These are phyloP conservation scores for Dipodomys stephensi DNA, from an alignment of 2,113 vertebrate species.

Conservation along the genomic window DNA sequence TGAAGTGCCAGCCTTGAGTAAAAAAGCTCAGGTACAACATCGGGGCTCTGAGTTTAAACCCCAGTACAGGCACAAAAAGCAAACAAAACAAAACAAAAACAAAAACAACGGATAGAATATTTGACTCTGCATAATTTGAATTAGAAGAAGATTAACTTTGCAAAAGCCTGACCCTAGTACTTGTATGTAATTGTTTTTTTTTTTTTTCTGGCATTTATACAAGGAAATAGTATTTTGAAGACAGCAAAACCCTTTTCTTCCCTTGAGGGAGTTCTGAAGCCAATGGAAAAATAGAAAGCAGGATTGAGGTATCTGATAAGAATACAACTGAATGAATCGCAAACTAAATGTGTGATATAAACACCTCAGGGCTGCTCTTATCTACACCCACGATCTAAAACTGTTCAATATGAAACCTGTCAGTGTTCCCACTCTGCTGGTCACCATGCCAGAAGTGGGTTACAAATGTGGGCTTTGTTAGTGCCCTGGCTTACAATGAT, in stretches of 20 bases:
- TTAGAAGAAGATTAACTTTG: constrained; percentile 24
- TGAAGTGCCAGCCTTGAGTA: too few relatives aligned
- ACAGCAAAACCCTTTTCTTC: constrained; percentile 58
- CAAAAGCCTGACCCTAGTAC: neutral
- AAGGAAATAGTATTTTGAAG: constrained; percentile 64
- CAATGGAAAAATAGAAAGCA: constrained; percentile 64
- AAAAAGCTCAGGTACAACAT: too few relatives aligned
- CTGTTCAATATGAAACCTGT: constrained; percentile 39
- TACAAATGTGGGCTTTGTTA: neutral
- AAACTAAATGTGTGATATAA: constrained; percentile 26
- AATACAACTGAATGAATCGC: constrained; percentile 61
- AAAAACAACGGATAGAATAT: neutral
- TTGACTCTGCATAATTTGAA: constrained; percentile 12
- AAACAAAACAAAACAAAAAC: neutral
- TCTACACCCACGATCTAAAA: constrained; percentile 19
- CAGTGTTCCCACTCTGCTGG: neutral
- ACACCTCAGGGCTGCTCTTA: constrained; percentile 25
- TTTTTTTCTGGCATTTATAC: constrained; percentile 47
- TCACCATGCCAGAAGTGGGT: constrained; percentile 29
- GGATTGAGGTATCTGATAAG: constrained; percentile 44
- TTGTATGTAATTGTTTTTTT: neutral
- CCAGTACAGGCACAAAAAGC: too few relatives aligned
- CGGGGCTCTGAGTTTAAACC: too few relatives aligned
- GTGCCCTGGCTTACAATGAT: neutral
- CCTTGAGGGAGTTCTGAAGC: constrained; percentile 58